Evolutionary conservation across 2,888 invertebrate species (phyloP).

Genomic region (Drosophila engyochracea): DNA sequence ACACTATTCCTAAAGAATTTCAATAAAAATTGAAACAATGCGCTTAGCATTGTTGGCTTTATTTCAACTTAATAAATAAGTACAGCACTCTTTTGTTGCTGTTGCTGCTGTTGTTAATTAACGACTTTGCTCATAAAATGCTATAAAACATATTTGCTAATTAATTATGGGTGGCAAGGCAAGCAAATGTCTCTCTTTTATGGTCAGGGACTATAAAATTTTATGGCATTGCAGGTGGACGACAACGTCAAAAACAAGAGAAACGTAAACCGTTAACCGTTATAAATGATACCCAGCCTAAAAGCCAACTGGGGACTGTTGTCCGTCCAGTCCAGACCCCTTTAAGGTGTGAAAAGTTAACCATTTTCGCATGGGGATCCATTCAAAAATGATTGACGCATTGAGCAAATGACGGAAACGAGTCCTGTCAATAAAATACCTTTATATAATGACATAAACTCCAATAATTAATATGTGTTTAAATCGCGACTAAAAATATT

Average conservation of each 20-base stretch:
- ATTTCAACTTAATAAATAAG: conserved; percentile 1
- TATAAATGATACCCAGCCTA: conserved; percentile 24
- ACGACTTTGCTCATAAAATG: conserved; percentile 43
- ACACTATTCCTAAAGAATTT: not conserved
- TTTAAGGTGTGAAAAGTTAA: conserved; percentile 68
- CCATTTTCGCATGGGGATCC: conserved; percentile 28
- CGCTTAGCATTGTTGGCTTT: conserved; percentile 1
- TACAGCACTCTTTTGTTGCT: not conserved
- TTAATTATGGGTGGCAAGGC: conserved; percentile 57
- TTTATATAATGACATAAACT: conserved; percentile 6
- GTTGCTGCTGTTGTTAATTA: conserved; percentile 39
- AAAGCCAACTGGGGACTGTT: conserved; percentile 27
- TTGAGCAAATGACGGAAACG: conserved; percentile 6
- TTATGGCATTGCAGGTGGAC: conserved; percentile 52
- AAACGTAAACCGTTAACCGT: conserved; percentile 37
- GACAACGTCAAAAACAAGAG: conserved; percentile 3
- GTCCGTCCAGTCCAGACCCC: conserved; percentile 6
- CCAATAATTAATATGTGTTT: conserved; percentile 9
- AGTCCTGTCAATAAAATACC: conserved; percentile 11
- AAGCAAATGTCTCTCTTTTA: conserved; percentile 46
- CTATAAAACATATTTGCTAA: conserved; percentile 64
- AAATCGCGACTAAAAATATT: conserved; percentile 19
- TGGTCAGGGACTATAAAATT: conserved; percentile 52
- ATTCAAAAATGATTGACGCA: conserved; percentile 29
- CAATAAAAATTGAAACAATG: conserved; percentile 6